Evolutionary conservation across 37 sponge, comb jelly and placozoan genomes (phyloP).

Genomic region (Eunapius fragilis): DNA sequence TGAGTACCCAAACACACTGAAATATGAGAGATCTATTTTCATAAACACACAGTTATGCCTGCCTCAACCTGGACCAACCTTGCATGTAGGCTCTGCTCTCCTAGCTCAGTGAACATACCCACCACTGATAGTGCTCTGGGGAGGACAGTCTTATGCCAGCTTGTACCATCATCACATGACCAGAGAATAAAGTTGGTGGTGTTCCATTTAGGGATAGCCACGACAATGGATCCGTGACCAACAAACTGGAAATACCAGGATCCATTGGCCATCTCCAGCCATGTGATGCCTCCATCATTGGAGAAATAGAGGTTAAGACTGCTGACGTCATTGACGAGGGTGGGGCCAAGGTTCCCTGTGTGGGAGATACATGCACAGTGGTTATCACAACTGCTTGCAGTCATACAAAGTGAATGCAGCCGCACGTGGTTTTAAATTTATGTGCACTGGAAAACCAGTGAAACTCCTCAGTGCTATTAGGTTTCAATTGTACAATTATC

Average conservation of each 20-base stretch:
- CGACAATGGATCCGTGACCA: slow-evolving; percentile 62
- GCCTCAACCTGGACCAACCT: slow-evolving; percentile 32
- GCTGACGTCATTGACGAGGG: neutral
- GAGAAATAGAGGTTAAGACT: slow-evolving; percentile 47
- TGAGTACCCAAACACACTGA: slow-evolving; percentile 59
- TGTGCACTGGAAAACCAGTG: too few relatives aligned
- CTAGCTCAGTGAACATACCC: slow-evolving; percentile 79
- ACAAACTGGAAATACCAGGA: slow-evolving; percentile 68
- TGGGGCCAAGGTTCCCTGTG: slow-evolving; percentile 47
- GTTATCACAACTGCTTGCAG: neutral
- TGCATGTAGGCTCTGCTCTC: slow-evolving; percentile 61
- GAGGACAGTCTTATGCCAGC: slow-evolving; percentile 23
- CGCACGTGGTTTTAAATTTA: too few relatives aligned
- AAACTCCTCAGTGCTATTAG: too few relatives aligned
- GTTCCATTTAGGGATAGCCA: slow-evolving; percentile 11
- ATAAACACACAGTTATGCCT: neutral
- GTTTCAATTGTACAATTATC: neutral
- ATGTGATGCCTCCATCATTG: slow-evolving; percentile 70
- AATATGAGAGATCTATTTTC: neutral
- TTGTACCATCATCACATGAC: slow-evolving; percentile 76
- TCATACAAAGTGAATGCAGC: too few relatives aligned
- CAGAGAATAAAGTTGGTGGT: slow-evolving; percentile 23
- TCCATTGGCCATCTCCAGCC: slow-evolving; percentile 41
- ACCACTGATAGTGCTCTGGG: slow-evolving; percentile 20
- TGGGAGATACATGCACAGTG: neutral